A percentile compares a stretch with the other conserved stretches of the same genome.
These are phyloP conservation scores for Amblyjoppa proteus DNA, from an alignment of 2,888 invertebrate species.

Conservation along the genomic window DNA sequence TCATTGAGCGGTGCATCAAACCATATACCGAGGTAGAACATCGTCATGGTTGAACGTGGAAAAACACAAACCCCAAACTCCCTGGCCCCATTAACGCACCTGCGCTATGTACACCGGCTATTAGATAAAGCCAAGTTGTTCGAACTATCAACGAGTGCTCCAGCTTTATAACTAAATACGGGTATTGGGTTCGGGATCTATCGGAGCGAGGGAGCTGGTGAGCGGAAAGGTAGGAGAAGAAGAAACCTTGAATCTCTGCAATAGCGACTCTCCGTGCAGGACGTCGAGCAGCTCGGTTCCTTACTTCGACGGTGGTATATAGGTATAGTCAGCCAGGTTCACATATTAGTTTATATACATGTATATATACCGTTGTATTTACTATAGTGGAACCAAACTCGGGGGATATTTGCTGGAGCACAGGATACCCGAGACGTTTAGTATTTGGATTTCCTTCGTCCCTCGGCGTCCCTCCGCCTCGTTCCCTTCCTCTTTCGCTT, in stretches of 20 bases:
- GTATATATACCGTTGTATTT: constrained; percentile 2
- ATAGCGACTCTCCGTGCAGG: constrained; percentile 24
- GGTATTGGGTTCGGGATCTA: not conserved
- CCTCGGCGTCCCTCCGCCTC: not conserved
- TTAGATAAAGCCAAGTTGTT: constrained; percentile 52
- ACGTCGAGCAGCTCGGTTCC: constrained; percentile 29
- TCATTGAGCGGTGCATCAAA: constrained; percentile 5
- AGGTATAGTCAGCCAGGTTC: not conserved
- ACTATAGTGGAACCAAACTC: not conserved
- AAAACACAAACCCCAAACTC: constrained; percentile 34
- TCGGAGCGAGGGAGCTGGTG: not conserved
- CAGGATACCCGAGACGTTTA: constrained; percentile 36
- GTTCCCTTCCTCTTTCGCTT: constrained; percentile 3
- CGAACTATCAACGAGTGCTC: constrained; percentile 41
- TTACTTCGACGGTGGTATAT: constrained; percentile 3
- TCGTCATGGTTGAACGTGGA: constrained; percentile 17
- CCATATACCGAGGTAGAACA: constrained; percentile 43
- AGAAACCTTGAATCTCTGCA: constrained; percentile 31
- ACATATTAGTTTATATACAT: constrained; percentile 10
- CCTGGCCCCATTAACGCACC: constrained; percentile 42
- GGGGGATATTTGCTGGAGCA: constrained; percentile 11
- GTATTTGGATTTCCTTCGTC: constrained; percentile 50
- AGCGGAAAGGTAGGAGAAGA: not conserved
- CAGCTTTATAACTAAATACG: not conserved
- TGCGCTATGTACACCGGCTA: constrained; percentile 48